A percentile compares a stretch with the other conserved stretches of the same genome.
phyloP scores from a whole-genome alignment of 1,140 invertebrate genomes.

The Macrostomum lignano region DNA sequence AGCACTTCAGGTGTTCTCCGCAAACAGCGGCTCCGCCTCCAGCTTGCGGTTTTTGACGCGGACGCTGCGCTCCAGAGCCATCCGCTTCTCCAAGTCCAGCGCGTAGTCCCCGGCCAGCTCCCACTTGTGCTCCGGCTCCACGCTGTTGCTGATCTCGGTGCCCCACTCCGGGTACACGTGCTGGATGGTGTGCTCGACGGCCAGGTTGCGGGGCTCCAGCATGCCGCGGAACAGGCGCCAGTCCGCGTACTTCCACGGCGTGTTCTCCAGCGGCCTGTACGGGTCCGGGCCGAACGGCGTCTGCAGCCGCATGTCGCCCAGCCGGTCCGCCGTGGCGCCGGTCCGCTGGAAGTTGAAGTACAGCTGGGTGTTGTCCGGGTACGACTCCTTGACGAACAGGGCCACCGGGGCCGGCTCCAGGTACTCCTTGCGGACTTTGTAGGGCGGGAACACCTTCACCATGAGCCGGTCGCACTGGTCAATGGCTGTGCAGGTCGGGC shows the following conservation, averaged over 20 bases:
- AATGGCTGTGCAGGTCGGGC: neutral
- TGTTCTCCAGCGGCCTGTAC: neutral
- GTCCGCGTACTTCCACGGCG: neutral
- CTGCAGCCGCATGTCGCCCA: neutral
- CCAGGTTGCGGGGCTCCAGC: no score
- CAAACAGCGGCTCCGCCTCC: no score
- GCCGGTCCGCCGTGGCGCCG: neutral
- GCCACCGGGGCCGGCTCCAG: neutral
- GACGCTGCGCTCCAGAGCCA: no score
- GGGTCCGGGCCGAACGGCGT: neutral
- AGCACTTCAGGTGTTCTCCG: no score
- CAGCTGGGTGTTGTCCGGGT: neutral
- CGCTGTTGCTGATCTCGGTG: no score
- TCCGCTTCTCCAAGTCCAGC: no score
- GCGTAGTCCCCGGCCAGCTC: no score
- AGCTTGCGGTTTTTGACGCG: no score
- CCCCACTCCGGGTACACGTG: no score
- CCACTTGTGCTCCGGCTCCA: no score
- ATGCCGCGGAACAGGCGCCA: neutral
- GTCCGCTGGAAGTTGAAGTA: constrained; percentile 1
- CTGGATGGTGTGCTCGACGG: no score
- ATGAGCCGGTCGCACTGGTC: neutral
- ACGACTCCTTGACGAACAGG: neutral
- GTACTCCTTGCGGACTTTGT: neutral
- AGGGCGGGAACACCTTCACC: neutral